Evolutionary conservation across 2,888 invertebrate species (phyloP).

Genomic region (Dryomyza anilis): DNA sequence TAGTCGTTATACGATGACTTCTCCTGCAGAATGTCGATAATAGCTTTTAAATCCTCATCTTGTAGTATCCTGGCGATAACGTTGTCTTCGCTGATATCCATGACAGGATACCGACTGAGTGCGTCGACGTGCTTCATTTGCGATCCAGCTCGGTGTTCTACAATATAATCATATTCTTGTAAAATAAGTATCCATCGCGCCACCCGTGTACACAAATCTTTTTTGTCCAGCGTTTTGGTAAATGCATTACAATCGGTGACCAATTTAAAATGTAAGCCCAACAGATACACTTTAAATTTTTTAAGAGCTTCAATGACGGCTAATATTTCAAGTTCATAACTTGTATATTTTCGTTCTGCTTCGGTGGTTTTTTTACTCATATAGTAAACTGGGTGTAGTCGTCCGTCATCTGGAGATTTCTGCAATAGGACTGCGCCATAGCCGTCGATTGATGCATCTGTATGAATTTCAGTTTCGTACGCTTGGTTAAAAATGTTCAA

Average conservation of each 20-base stretch:
- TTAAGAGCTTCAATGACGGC: too few relatives aligned
- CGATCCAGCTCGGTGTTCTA: constrained; percentile 38
- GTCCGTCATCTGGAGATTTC: too few relatives aligned
- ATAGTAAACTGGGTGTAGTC: too few relatives aligned
- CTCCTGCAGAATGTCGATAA: constrained; percentile 4
- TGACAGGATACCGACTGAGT: background rate
- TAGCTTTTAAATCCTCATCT: background rate
- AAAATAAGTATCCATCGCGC: constrained; percentile 32
- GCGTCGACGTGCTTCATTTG: too few relatives aligned
- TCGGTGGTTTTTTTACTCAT: too few relatives aligned
- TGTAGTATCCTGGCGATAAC: background rate
- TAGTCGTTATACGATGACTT: background rate
- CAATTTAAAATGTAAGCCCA: too few relatives aligned
- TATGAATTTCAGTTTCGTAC: too few relatives aligned
- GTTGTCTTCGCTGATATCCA: background rate
- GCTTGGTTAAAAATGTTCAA: background rate
- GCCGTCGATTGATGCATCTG: too few relatives aligned
- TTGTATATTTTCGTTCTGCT: background rate
- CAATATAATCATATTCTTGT: constrained; percentile 36
- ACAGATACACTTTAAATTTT: too few relatives aligned
- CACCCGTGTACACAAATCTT: constrained; percentile 35
- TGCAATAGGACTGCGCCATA: too few relatives aligned
- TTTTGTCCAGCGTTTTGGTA: constrained; percentile 44
- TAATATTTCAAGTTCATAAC: too few relatives aligned
- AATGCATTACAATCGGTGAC: constrained; percentile 21